Percentiles rank a stretch among this genome's conserved stretches.
Conservation (phyloP, 2,113 vertebrate species). For the Sprattus sprattus region DNA sequence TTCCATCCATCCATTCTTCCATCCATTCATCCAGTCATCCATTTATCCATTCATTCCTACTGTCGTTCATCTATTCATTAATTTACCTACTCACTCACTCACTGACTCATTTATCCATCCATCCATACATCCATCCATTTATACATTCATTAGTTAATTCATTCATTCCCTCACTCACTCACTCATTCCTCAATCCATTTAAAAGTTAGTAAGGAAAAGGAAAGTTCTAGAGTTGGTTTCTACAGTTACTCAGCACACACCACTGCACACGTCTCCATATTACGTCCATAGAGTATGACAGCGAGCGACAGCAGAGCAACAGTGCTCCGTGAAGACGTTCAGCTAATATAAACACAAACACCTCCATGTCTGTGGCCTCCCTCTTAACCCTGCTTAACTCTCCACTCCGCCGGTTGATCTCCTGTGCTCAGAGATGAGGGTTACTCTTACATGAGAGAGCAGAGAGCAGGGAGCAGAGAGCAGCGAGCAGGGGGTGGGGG, state of each 20-base stretch:
- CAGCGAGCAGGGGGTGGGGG: not conserved
- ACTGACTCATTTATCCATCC: not conserved
- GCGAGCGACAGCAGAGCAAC: too few relatives aligned
- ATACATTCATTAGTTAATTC: too few relatives aligned
- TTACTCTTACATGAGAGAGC: not conserved
- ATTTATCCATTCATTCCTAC: too few relatives aligned
- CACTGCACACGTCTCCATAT: too few relatives aligned
- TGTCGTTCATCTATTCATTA: too few relatives aligned
- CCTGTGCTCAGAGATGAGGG: not conserved
- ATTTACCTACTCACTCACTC: too few relatives aligned
- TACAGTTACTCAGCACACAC: too few relatives aligned
- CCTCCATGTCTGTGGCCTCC: not conserved
- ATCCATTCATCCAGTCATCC: too few relatives aligned
- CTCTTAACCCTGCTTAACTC: not conserved
- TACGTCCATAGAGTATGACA: not conserved
- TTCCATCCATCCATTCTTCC: too few relatives aligned
- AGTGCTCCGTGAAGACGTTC: too few relatives aligned
- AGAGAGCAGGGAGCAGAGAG: not conserved
- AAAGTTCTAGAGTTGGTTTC: not conserved
- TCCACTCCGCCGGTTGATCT: not conserved
- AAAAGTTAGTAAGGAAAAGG: not conserved
- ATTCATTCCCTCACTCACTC: not conserved
- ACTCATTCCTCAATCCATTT: not conserved
- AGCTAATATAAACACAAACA: not conserved
- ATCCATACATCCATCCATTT: not conserved